phyloP scores from a whole-genome alignment of 2,113 vertebrate species.

The Xenopus tropicalis region UCB_Xtro_10.0 CM004445.2:138993501-138994000 shows the following conservation, averaged over 20 bases:
- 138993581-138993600: conserved; percentile 17
- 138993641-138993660: background rate
- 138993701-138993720: conserved; percentile 12
- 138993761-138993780: background rate
- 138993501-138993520: no score
- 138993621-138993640: background rate
- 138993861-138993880: background rate
- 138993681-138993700: conserved; percentile 2
- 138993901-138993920: background rate
- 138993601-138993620: no score
- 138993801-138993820: background rate
- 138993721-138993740: conserved; percentile 22
- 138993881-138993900: background rate
- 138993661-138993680: background rate
- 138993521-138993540: background rate
- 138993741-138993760: conserved; percentile 1
- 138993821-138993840: conserved; percentile 6
- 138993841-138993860: no score
- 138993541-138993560: background rate
- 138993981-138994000: conserved; percentile 15
- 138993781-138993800: background rate
- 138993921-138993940: background rate
- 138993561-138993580: background rate
- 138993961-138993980: conserved; percentile 24
- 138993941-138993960: conserved; percentile 6